Evolutionary conservation across 2,888 invertebrate genomes (phyloP).

Genomic region (Thalpophila matura): DNA sequence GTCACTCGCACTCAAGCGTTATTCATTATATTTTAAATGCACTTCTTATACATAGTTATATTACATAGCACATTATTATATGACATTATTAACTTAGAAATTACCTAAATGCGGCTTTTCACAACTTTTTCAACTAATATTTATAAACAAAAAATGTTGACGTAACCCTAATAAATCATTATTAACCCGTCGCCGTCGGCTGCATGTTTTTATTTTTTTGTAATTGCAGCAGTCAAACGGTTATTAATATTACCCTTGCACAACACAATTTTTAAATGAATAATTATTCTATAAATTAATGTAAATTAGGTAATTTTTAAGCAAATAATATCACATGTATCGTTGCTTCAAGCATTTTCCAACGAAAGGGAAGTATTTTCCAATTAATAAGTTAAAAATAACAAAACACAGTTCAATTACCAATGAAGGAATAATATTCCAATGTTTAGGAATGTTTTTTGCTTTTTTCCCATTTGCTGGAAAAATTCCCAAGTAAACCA

Average conservation of each 20-base stretch:
- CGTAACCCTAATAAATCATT: background rate
- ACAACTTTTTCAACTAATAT: background rate
- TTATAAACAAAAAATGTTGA: slow-evolving; percentile 13
- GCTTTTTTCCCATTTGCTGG: slow-evolving; percentile 29
- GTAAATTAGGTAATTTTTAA: background rate
- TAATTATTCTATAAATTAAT: background rate
- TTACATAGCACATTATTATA: slow-evolving; percentile 45
- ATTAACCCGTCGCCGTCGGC: too few relatives aligned
- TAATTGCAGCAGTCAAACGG: too few relatives aligned
- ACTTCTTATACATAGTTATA: slow-evolving; percentile 68
- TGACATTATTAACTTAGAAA: slow-evolving; percentile 10
- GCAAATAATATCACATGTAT: slow-evolving; percentile 15
- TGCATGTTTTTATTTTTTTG: too few relatives aligned
- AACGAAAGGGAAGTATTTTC: slow-evolving; percentile 16
- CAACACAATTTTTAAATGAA: background rate
- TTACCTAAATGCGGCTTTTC: background rate
- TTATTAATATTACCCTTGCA: too few relatives aligned
- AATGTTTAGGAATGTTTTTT: slow-evolving; percentile 44
- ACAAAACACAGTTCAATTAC: slow-evolving; percentile 15
- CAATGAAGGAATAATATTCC: slow-evolving; percentile 47
- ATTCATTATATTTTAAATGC: slow-evolving; percentile 81
- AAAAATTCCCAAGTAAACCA: slow-evolving; percentile 16
- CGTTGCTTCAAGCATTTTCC: slow-evolving; percentile 24
- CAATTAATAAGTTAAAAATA: slow-evolving; percentile 41
- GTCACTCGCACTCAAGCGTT: slow-evolving; percentile 78